Evolutionary conservation across 2,113 vertebrate species (phyloP).

Genomic region (Callipepla californica): DNA sequence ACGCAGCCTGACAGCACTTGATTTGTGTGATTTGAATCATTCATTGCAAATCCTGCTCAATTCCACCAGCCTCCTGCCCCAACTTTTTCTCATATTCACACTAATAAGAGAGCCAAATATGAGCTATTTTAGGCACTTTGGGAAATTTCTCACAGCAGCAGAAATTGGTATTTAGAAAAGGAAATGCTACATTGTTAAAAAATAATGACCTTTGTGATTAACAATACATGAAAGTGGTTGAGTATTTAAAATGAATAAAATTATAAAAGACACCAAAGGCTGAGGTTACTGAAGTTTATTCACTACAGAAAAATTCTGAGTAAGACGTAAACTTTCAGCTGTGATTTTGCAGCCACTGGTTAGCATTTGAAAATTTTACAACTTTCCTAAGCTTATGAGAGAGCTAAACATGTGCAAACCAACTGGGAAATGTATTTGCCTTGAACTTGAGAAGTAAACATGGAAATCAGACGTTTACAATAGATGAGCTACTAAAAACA

Average conservation of each 20-base stretch:
- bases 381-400: not conserved
- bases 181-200: not conserved
- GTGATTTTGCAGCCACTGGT: not conserved
- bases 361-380: not conserved
- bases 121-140: not conserved
- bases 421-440: not conserved
- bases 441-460: not conserved
- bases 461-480: not conserved
- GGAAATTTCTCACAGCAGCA: not conserved
- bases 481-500: not conserved
- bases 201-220: not conserved
- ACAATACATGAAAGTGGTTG: not conserved
- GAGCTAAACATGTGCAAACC: not conserved
- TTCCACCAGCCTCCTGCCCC: not conserved
- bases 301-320: not conserved
- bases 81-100: not conserved
- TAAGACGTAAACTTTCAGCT: slow-evolving; percentile 24
- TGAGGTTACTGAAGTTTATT: not conserved
- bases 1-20: not conserved
- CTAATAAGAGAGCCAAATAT: not conserved
- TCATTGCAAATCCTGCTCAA: not conserved
- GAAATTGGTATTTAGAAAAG: not conserved
- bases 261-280: not conserved
- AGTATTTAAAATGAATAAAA: not conserved
- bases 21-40: not conserved